Evolutionary conservation across 2,888 invertebrate species (phyloP).

Genomic region (Eilema depressum): DNA sequence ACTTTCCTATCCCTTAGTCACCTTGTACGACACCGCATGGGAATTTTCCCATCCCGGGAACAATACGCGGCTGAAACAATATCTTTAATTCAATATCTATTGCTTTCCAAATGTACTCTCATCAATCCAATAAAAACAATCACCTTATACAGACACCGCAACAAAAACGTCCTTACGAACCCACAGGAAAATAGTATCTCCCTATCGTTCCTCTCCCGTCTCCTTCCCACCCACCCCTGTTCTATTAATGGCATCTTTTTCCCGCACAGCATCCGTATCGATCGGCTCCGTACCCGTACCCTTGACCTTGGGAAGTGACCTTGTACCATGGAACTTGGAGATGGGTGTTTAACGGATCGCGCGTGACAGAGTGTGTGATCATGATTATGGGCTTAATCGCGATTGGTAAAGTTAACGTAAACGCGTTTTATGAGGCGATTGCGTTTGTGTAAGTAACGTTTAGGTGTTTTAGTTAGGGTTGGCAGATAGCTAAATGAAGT

Average conservation of each 20-base stretch:
- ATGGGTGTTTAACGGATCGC: conserved; percentile 16
- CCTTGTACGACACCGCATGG: no score
- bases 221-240: conserved; percentile 41
- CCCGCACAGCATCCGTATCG: conserved; percentile 81
- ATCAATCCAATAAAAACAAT: not conserved
- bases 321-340: conserved; percentile 55
- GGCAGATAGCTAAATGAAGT: not conserved
- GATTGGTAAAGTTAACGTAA: not conserved
- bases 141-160: conserved; percentile 16
- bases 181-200: conserved; percentile 38
- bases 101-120: not conserved
- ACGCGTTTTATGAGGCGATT: not conserved
- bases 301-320: conserved; percentile 78
- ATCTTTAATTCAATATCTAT: not conserved
- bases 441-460: not conserved
- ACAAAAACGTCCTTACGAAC: conserved; percentile 34
- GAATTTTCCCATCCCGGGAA: no score
- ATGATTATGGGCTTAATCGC: not conserved
- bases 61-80: no score
- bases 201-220: conserved; percentile 30
- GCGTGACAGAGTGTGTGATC: conserved; percentile 1
- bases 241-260: conserved; percentile 54
- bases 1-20: no score
- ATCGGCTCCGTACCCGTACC: conserved; percentile 63
- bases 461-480: not conserved